Percentiles rank a stretch among this genome's conserved stretches.
Conservation (phyloP, 2,888 invertebrate genomes). For the Xanthia icteritia region DNA sequence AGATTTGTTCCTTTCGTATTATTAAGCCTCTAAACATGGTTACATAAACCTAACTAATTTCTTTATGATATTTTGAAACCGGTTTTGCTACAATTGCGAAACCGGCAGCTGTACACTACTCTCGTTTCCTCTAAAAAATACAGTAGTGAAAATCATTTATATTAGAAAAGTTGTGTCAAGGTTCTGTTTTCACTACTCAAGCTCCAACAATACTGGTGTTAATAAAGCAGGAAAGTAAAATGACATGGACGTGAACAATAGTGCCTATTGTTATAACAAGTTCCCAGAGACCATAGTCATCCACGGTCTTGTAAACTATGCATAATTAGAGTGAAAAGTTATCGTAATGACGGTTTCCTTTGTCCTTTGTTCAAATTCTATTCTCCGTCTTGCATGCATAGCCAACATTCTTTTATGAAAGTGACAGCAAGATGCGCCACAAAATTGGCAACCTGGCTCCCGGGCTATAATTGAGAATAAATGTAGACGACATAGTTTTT, state of each 20-base stretch:
- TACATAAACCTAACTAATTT: neutral
- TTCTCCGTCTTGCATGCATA: constrained; percentile 23
- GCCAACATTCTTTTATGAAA: constrained; percentile 16
- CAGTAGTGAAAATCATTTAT: constrained; percentile 3
- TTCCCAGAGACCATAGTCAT: constrained; percentile 48
- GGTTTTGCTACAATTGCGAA: constrained; percentile 7
- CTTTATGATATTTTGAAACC: constrained; percentile 16
- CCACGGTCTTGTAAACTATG: constrained; percentile 55
- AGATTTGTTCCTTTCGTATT: neutral
- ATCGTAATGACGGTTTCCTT: constrained; percentile 29
- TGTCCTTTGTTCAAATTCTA: constrained; percentile 48
- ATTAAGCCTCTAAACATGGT: neutral
- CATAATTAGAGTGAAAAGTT: constrained; percentile 61
- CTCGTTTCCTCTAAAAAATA: neutral
- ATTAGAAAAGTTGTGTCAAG: constrained; percentile 20
- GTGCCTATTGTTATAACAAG: constrained; percentile 47
- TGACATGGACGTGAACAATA: constrained; percentile 49
- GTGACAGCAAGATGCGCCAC: constrained; percentile 1
- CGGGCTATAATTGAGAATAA: constrained; percentile 2
- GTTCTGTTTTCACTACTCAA: constrained; percentile 25
- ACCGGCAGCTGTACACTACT: neutral
- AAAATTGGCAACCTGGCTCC: constrained; percentile 23
- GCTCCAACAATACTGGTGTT: constrained; percentile 34
- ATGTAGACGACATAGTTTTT: neutral
- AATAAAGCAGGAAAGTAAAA: constrained; percentile 43